Evolutionary conservation across 2,797 vertebrate species (phyloP), one percentile per base, ranked within the genome.

Genomic region (Eleutherodactylus coqui): DNA sequence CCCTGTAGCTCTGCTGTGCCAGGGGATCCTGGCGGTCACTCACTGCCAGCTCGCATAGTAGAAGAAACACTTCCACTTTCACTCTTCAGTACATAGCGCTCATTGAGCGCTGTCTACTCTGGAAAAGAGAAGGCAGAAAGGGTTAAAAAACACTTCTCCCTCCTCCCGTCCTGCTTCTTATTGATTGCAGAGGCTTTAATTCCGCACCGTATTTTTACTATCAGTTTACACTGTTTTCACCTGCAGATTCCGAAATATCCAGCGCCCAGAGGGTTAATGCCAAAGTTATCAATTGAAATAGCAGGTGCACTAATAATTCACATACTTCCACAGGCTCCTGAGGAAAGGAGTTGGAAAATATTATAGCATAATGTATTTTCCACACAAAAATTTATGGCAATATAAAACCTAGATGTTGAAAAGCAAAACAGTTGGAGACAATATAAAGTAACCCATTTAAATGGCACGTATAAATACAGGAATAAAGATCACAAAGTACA

Each of bases 221-320:
- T n/a, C n/a, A n/a, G n/a, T n/a, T n/a, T n/a, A n/a, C n/a, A n/a
- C 47, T 17, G 13, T 58, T 58, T 64, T 8, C 62, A 5, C 17
- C 17, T 29, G 29, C 29, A 6, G 29, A 34, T 7, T 36, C 0
- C 32, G 11, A 67, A 19, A 67, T 34, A 19, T 24, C 17, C 38
- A 7, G 34, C 38, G 34, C 21, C 19, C 19, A 69, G 38, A 36
- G 2, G 9, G 67, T 70, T n/a, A 41, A 70, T n/a, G 34, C 10
- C 67, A n/a, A 72, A n/a, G 36, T 72, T 70, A 72, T 72, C 69
- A 43, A 72, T 72, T 36, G 21, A 72, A 41, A 72, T 72, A 41
- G 69, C 69, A 72, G 69, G 21, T n/a, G n/a, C 38, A n/a, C 69
- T 72, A 41, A 72, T 72, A 72, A 72, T 72, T 72, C 38, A 72